Conservation (phyloP, 2,888 invertebrate species). For the Ischnus inquisitorius region DNA sequence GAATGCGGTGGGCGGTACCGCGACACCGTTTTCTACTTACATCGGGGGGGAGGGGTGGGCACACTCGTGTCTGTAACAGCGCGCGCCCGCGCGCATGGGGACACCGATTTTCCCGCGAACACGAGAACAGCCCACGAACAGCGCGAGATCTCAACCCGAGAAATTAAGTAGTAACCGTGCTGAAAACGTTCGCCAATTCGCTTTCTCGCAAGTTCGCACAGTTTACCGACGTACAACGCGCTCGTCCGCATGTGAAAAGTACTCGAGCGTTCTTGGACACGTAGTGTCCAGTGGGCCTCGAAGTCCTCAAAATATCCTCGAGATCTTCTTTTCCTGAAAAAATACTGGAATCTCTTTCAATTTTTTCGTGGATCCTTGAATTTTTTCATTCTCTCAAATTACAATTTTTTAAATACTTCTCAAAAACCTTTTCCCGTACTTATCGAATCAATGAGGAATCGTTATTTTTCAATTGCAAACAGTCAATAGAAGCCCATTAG, state of each 20-base stretch:
- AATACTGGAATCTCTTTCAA: too few species aligned
- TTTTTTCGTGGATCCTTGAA: too few species aligned
- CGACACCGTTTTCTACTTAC: slow-evolving; percentile 67
- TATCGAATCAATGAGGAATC: not conserved
- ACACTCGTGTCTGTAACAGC: slow-evolving; percentile 4
- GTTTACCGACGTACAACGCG: not conserved
- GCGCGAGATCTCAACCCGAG: slow-evolving; percentile 53
- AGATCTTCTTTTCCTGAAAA: too few species aligned
- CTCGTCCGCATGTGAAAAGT: not conserved
- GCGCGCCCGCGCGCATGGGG: slow-evolving; percentile 10
- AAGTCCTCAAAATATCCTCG: too few species aligned
- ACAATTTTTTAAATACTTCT: too few species aligned
- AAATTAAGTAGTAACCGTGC: slow-evolving; percentile 62
- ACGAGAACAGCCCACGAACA: slow-evolving; percentile 44
- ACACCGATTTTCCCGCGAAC: slow-evolving; percentile 64
- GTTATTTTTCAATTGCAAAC: not conserved
- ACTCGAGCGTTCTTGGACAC: too few species aligned
- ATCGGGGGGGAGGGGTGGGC: slow-evolving; percentile 15
- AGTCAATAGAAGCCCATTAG: not conserved
- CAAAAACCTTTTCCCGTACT: too few species aligned
- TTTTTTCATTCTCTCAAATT: too few species aligned
- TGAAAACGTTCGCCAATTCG: slow-evolving; percentile 64
- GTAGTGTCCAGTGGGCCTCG: too few species aligned
- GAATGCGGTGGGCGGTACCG: slow-evolving; percentile 49
- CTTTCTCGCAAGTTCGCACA: slow-evolving; percentile 8